Percentiles rank a stretch among this genome's conserved stretches.
Evolutionary conservation across 2,888 invertebrate species (phyloP).

Genomic region (Halictus quadricinctus): DNA sequence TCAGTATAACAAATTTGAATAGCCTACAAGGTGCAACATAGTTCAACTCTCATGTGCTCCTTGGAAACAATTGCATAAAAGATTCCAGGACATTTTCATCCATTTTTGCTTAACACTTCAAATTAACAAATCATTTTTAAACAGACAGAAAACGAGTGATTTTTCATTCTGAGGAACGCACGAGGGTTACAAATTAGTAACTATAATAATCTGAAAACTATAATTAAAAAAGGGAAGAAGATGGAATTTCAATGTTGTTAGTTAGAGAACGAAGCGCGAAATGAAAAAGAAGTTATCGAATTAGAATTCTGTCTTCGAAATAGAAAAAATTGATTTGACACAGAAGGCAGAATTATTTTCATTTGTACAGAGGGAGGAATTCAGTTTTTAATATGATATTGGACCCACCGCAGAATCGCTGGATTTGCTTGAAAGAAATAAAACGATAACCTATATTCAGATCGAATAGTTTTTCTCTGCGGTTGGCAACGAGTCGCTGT

Average conservation of each 20-base stretch:
- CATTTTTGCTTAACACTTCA: not conserved
- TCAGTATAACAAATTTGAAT: not conserved
- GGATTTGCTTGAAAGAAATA: not conserved
- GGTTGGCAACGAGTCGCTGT: not conserved
- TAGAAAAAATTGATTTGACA: not conserved
- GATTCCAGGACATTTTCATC: not conserved
- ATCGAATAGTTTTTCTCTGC: not conserved
- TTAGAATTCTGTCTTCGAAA: not conserved
- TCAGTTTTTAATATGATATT: not conserved
- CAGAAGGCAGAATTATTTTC: not conserved
- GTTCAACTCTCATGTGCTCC: not conserved
- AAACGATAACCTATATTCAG: constrained; percentile 1
- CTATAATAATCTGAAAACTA: no score
- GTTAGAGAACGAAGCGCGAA: not conserved
- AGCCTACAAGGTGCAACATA: not conserved
- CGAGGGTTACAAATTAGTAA: no score
- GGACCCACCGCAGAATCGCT: not conserved
- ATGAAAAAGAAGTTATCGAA: not conserved
- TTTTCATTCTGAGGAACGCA: no score
- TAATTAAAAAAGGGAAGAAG: no score
- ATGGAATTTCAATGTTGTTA: no score
- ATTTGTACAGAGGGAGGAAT: not conserved
- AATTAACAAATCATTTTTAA: not conserved
- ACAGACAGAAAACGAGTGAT: no score
- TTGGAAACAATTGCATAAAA: not conserved